Evolutionary conservation across 1,140 invertebrate genomes (phyloP), one percentile per base, ranked within the genome.

Genomic region (Hycleus phaleratus): DNA sequence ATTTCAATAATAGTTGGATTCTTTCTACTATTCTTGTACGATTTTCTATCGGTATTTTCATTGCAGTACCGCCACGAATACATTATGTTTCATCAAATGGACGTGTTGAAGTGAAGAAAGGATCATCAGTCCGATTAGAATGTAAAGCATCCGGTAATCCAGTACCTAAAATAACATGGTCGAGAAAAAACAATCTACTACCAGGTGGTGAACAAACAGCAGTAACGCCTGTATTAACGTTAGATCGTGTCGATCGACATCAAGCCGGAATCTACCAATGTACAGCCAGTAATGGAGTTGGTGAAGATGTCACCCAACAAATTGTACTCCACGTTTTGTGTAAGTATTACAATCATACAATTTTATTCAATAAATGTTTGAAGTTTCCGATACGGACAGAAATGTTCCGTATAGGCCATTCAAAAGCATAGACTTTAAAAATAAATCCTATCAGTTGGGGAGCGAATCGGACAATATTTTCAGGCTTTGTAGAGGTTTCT

Each of bases 141-240:
- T 85, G 84, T 69, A 77, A 78, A 66, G 82, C 81, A 56, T 76
- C 76, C 54, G 84, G 84, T 58, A 85, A 85, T 77, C 84, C 84
- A 32, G 76, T 76, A 50, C 84, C 84, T 38, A 81, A 75, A 60
- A 81, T 85, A 58, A 82, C 79, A 46, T 85, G 84, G 84, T 82
- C 80, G 46, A 74, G 82, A 69, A 81, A 81, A 73, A 82, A 81
- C 71, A 82, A 82, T 68, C 71, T 82, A 56, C 75, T 84, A 49
- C 82, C 82, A 52, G 63, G 71, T 69, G 77, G 77, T 56, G 78
- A 79, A 46, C 77, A 78, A 63, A 78, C 77, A 60, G 68, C 74
- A 6, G 71, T 76, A 56, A 75, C 77, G 26, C 74, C 77, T 52
- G 70, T 75, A 40, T 68, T 79, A 38, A 71, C 72, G 50, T 70